A percentile compares a stretch with the other conserved stretches of the same genome.
Evolutionary conservation across 2,113 vertebrate genomes (phyloP).

Genomic region (Uria lomvia): DNA sequence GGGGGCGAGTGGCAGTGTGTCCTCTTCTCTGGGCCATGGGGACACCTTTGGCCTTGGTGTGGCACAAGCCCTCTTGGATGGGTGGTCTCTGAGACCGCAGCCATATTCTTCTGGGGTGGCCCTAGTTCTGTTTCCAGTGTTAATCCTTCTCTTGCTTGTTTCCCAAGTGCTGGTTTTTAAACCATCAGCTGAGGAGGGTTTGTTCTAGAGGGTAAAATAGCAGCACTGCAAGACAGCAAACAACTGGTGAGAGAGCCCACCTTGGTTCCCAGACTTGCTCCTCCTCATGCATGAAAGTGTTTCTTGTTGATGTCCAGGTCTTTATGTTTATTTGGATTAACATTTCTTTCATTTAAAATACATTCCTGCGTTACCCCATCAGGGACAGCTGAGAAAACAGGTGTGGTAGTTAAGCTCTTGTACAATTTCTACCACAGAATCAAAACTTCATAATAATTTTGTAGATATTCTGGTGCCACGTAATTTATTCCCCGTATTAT

Average conservation of each 20-base stretch:
- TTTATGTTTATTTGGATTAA: background rate
- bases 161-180: background rate
- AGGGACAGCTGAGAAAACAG: background rate
- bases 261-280: background rate
- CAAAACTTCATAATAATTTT: background rate
- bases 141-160: background rate
- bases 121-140: background rate
- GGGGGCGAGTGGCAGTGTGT: accelerated
- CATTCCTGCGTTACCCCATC: background rate
- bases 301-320: background rate
- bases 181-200: background rate
- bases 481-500: background rate
- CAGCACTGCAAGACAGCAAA: background rate
- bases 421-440: background rate
- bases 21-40: background rate
- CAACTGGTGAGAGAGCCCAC: background rate
- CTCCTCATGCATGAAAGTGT: background rate
- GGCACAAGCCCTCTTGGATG: background rate
- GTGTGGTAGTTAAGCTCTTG: background rate
- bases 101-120: background rate
- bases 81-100: background rate
- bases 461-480: background rate
- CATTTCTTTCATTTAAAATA: background rate
- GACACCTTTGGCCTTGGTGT: accelerated
- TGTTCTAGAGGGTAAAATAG: background rate